Base-by-base conservation (phyloP, 2,113 vertebrate genomes). In the Regulus satrapa region DNA sequence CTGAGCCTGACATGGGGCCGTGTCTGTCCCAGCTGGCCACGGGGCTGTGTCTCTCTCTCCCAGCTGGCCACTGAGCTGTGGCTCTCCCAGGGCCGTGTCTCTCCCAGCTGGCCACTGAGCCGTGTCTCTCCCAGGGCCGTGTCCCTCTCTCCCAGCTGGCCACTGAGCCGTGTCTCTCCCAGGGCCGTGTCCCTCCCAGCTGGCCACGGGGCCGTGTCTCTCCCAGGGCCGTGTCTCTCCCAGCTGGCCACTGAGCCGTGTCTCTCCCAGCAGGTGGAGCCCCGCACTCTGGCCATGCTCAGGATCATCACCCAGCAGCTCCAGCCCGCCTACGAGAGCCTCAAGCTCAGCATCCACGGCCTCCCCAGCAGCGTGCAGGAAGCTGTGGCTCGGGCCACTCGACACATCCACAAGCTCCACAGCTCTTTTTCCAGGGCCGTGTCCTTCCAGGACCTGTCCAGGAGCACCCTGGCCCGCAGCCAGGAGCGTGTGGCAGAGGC, bases 321-420 rank as follows among this genome's bases (percentile, higher is more conserved):
- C 25, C 98, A 94, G 14, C 93, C 96, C 2, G 96, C 97, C 3
- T 99, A 98, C 26, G 88, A 92, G 36, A 97, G 92, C 0, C 98
- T 99, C 73, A 98, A 97, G n/a, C 95, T 97, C 81, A 98, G 98
- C 49, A 96, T 98, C 59, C 99, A 99, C 51, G 99, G 99, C 49
- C 98, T 99, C 31, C 99, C 99, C 12, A n/a, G 85, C 36, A 74
- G 90, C 9, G 93, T 99, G 75, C 98, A 98, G 88, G 98, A 99
- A 12, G 98, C 98, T 55, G 98, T 98, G 46, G 94, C 95, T 48
- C 98, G 49, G 14, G 98, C 98, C 1, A 73, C 97, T 23, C 95
- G 8, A 29, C 98, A 98, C 4, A 95, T 98, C 21, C 98, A 98
- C 32, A 98, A 98, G 38, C 98, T 99, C n/a, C 98, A 98, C 10